Conservation (phyloP, 2,113 vertebrate genomes). For the Camelus dromedarius region DNA sequence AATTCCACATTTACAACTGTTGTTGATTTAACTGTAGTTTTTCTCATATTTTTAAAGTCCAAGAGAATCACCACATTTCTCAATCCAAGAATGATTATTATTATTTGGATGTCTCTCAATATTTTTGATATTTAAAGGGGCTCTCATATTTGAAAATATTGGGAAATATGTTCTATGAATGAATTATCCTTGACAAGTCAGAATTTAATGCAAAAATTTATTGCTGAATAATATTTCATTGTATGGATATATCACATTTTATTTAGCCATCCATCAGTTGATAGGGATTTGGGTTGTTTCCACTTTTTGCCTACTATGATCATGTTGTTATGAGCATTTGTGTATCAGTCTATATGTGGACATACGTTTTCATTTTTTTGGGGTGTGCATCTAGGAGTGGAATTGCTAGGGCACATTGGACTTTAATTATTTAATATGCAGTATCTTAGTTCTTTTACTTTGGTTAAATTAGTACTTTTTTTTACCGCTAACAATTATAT, state of each 20-base stretch:
- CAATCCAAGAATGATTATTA: not conserved
- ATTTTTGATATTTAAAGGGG: not conserved
- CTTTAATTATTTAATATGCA: not conserved
- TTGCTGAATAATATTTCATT: not conserved
- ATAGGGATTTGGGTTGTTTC: not conserved
- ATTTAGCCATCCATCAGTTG: not conserved
- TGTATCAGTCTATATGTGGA: not conserved
- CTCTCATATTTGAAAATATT: not conserved
- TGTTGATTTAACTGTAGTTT: not conserved
- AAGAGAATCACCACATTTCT: not conserved
- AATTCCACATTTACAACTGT: not conserved
- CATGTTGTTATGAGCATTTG: not conserved
- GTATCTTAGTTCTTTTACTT: not conserved
- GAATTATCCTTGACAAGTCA: not conserved
- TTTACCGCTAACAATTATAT: not conserved
- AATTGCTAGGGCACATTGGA: not conserved
- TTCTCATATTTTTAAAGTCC: not conserved
- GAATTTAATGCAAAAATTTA: not conserved
- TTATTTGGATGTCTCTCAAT: not conserved
- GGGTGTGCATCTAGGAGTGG: not conserved
- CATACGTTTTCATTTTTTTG: not conserved
- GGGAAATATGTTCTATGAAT: conserved; percentile 21
- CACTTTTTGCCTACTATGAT: not conserved
- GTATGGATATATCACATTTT: not conserved
- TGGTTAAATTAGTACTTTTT: not conserved